These are phyloP conservation scores for Ursus arctos DNA, from an alignment of 2,113 vertebrate species.

Conservation along the genomic window DNA sequence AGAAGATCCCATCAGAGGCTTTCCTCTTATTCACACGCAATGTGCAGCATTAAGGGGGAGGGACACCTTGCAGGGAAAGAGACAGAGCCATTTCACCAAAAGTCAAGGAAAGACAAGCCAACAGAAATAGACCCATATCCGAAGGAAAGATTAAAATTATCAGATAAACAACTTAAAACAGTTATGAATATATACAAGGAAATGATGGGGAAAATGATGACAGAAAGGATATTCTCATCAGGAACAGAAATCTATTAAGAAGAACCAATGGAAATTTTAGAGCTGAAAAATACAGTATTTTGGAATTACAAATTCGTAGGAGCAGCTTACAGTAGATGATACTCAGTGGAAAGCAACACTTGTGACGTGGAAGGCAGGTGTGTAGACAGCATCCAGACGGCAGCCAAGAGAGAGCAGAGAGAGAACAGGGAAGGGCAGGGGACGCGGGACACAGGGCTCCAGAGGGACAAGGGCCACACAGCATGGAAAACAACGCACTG, in stretches of 20 bases:
- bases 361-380: not conserved
- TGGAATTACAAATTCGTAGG: not conserved
- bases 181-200: not conserved
- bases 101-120: not conserved
- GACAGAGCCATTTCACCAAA: not conserved
- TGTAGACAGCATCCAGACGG: too few relatives aligned
- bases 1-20: rapidly evolving
- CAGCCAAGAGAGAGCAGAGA: not conserved
- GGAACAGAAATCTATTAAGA: not conserved
- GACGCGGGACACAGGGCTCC: not conserved
- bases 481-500: rapidly evolving
- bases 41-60: rapidly evolving
- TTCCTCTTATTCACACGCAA: rapidly evolving
- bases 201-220: not conserved
- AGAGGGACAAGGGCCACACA: rapidly evolving
- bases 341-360: not conserved
- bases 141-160: not conserved
- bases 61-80: rapidly evolving
- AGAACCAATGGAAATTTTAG: not conserved
- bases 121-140: not conserved
- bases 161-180: not conserved
- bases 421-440: too few relatives aligned
- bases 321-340: not conserved
- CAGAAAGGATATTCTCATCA: not conserved
- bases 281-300: not conserved